Base-by-base conservation (phyloP, 2,888 invertebrate genomes). In the Pollenia griseotomentosa region DNA sequence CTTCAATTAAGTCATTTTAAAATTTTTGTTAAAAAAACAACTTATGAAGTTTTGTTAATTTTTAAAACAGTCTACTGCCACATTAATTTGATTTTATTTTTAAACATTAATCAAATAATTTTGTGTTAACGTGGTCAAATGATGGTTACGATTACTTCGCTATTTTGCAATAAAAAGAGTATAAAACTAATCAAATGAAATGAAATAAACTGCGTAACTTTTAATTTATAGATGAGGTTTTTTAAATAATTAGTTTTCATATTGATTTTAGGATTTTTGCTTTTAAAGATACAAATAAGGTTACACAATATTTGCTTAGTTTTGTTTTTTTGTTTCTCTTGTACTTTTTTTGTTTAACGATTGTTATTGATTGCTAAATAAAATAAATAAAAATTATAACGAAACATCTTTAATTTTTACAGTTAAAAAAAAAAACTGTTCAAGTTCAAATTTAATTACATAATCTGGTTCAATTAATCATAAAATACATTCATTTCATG, bases 401-500 rank as follows among this genome's bases (percentile, higher is more conserved):
- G 33, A 40, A 70, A 48, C 12, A 19, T 12, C 14, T 51, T 12
- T 8, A 40, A 63, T 48, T 55, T 11, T 75, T 14, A 10, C 12
- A 40, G 12, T 33, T 23, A 2, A n/a, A 2, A n/a, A n/a, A 2
- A n/a, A 11, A 68, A 19, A 19, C 63, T 4, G 5, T 75, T 75
- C 71, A 81, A 81, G 71, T 84, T 79, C 57, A 84, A 16, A 51
- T 61, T 70, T 84, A 53, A 80, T 84, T 74, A 19, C 73, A 80
- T 55, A 84, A 84, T 53, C 2, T 23, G 5, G 42, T 66, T 61
- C 61, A 9, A 11, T 40, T 68, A 63, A 68, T 66, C 14, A 44
- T 48, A 33, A 48, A 8, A 53, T 51, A 5, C 63, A 23, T 12
- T 42, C 4, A 44, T 12, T 33, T 40, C 2, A 40, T 63, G 9